Evolutionary conservation across 2,797 vertebrate genomes (phyloP).

Genomic region (Enteromius argenteus): DNA sequence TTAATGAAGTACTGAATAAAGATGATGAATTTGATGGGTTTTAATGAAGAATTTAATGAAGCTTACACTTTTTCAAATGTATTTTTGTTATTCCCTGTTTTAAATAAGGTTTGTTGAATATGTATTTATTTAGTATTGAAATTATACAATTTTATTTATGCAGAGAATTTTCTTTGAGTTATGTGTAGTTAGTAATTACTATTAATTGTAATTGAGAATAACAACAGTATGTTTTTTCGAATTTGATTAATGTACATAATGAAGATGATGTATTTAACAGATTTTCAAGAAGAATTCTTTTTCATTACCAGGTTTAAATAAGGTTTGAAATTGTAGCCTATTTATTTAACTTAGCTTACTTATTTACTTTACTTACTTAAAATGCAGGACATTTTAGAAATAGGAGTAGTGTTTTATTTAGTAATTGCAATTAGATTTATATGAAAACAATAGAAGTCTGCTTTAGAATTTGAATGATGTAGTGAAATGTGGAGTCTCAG

Average conservation of each 20-base stretch:
- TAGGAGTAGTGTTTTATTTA: background rate
- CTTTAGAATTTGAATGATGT: background rate
- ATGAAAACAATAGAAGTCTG: background rate
- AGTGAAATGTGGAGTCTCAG: background rate
- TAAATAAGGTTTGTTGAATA: background rate
- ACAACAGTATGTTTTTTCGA: background rate
- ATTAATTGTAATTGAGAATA: no score
- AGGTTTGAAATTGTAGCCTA: no score
- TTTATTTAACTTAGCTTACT: no score
- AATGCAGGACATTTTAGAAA: background rate
- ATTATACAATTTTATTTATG: no score
- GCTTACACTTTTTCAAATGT: background rate
- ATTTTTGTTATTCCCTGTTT: background rate
- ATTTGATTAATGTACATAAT: background rate
- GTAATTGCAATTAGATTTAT: background rate
- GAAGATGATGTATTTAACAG: no score
- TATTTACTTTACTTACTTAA: background rate
- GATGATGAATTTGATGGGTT: background rate
- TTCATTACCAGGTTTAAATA: no score
- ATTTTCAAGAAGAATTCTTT: no score
- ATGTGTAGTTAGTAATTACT: no score
- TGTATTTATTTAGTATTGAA: background rate
- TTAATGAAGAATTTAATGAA: background rate
- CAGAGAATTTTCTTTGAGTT: no score
- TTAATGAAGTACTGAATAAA: background rate